A percentile compares a stretch with the other conserved stretches of the same genome.
These are phyloP conservation scores for Drosophila birchii DNA, from an alignment of 2,888 invertebrate species.

Conservation along the genomic window DNA sequence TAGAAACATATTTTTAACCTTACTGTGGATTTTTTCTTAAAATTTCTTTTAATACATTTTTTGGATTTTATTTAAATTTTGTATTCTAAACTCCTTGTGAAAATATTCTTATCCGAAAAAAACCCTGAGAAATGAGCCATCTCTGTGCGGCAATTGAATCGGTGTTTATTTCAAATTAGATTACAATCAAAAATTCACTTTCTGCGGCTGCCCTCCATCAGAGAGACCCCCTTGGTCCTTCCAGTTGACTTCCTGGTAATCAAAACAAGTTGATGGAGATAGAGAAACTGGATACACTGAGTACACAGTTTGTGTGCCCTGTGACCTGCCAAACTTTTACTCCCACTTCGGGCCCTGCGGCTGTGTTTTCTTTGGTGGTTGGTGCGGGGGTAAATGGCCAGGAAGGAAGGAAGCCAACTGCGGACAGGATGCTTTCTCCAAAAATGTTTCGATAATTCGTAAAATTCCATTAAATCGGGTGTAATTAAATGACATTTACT, in stretches of 20 bases:
- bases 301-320: constrained; percentile 29
- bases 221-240: background rate
- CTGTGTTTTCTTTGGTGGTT: background rate
- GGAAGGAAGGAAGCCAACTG: constrained; percentile 7
- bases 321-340: constrained; percentile 21
- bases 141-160: background rate
- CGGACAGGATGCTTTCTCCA: constrained; percentile 42
- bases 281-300: constrained; percentile 25
- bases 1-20: background rate
- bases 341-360: constrained; percentile 12
- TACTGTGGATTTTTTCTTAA: background rate
- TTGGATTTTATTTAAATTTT: background rate
- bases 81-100: background rate
- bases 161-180: constrained; percentile 5
- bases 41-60: background rate
- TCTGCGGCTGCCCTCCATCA: constrained; percentile 1
- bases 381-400: constrained; percentile 32
- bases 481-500: constrained; percentile 85
- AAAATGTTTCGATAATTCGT: constrained; percentile 81
- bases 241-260: constrained; percentile 21
- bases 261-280: constrained; percentile 38
- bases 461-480: constrained; percentile 84
- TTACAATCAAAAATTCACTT: constrained; percentile 25
- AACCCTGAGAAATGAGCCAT: constrained; percentile 1
- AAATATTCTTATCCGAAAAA: background rate